A percentile compares a stretch with the other conserved stretches of the same genome.
These are phyloP conservation scores for Gila orcuttii DNA, from an alignment of 2,113 vertebrate genomes.

Conservation along the genomic window DNA sequence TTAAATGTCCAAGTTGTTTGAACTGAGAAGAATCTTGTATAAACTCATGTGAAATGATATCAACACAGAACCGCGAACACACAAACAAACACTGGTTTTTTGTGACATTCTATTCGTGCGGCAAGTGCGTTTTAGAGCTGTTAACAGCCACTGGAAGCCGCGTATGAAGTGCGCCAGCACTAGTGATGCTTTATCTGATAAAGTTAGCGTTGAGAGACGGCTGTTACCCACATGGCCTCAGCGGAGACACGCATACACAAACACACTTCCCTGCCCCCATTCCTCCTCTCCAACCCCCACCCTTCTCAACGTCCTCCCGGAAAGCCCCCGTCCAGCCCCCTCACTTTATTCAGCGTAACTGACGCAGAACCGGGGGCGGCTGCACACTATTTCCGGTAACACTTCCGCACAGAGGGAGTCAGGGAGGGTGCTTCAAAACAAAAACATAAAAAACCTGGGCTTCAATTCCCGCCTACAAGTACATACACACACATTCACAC, in stretches of 20 bases:
- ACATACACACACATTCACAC: conserved; percentile 52
- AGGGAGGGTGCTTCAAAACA: conserved; percentile 70
- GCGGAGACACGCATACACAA: conserved; percentile 63
- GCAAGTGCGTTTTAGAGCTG: neutral
- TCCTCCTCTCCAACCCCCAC: conserved; percentile 38
- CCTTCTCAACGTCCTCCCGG: conserved; percentile 64
- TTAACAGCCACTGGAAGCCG: neutral
- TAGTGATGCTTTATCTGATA: conserved; percentile 30
- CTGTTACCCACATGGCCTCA: conserved; percentile 73
- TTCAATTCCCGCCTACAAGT: conserved; percentile 41
- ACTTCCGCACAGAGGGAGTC: conserved; percentile 67
- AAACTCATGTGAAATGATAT: neutral
- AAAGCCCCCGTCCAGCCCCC: conserved; percentile 73
- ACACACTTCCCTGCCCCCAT: conserved; percentile 53
- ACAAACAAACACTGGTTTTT: conserved; percentile 30
- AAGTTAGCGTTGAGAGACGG: conserved; percentile 31
- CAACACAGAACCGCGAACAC: neutral
- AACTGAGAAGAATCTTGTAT: neutral
- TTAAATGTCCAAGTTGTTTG: conserved; percentile 7
- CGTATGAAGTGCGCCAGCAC: neutral
- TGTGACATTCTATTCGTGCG: neutral
- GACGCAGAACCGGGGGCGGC: conserved; percentile 73
- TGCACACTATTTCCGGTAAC: conserved; percentile 74
- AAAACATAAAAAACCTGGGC: conserved; percentile 66
- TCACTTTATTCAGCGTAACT: conserved; percentile 71